Conservation (phyloP, 2,888 invertebrate species). For the Metellina segmentata region DNA sequence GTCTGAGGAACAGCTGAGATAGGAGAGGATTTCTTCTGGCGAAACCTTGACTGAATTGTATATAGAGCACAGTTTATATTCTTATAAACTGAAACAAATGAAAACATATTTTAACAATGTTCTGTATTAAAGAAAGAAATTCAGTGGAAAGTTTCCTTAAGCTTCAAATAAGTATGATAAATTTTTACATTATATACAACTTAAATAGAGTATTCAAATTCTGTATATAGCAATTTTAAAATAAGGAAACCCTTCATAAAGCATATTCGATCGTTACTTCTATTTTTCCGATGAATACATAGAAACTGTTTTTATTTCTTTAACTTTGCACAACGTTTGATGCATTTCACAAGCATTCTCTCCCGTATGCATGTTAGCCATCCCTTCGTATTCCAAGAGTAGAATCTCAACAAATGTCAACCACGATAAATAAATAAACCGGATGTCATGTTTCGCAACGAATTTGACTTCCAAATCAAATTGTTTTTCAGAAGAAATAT, state of each 20-base stretch:
- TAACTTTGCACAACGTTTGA: conserved; percentile 11
- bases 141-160: too few species aligned
- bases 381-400: neutral
- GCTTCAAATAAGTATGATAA: too few species aligned
- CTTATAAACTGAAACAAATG: too few species aligned
- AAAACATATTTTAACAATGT: too few species aligned
- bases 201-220: neutral
- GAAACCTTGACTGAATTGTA: too few species aligned
- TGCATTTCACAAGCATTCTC: neutral
- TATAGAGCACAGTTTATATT: too few species aligned
- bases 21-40: too few species aligned
- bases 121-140: too few species aligned
- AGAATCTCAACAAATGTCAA: conserved; percentile 13
- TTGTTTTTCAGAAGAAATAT: neutral
- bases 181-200: too few species aligned
- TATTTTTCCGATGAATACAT: conserved; percentile 5
- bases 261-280: neutral
- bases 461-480: conserved; percentile 24
- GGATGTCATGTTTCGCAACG: neutral
- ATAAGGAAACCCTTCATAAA: neutral
- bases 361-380: neutral
- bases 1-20: too few species aligned
- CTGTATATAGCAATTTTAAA: neutral
- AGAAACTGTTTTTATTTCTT: neutral
- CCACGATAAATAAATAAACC: conserved; percentile 13